Percentiles rank a stretch among this genome's conserved stretches.
Evolutionary conservation across 2,888 invertebrate species (phyloP).

Genomic region (Encarsia formosa): DNA sequence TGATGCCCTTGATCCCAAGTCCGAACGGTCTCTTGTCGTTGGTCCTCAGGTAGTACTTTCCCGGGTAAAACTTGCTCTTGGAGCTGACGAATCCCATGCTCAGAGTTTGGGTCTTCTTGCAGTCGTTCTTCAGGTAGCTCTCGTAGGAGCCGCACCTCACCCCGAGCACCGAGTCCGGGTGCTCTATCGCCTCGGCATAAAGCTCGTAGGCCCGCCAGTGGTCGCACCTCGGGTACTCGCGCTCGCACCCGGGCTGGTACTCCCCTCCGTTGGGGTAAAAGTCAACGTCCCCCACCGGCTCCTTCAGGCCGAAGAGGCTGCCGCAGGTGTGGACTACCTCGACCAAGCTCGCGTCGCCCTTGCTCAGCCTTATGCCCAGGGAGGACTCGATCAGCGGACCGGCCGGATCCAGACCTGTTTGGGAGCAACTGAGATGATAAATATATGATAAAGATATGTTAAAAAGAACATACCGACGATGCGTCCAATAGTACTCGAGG

Average conservation of each 20-base stretch:
- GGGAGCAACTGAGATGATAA: too few species aligned
- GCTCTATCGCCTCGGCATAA: constrained; percentile 27
- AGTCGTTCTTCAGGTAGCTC: background rate
- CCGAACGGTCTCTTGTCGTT: background rate
- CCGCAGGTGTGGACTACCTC: constrained; percentile 33
- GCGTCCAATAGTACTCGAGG: constrained; percentile 7
- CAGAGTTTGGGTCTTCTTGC: background rate
- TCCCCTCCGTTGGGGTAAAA: constrained; percentile 32
- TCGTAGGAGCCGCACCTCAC: background rate
- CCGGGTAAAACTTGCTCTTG: background rate
- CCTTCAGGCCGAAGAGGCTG: constrained; percentile 23
- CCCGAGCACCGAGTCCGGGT: background rate
- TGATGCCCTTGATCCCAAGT: background rate
- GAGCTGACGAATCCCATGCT: background rate
- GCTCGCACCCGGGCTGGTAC: constrained; percentile 27
- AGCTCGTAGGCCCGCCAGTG: constrained; percentile 25
- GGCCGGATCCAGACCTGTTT: constrained; percentile 34
- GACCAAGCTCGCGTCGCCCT: constrained; percentile 27
- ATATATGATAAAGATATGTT: too few species aligned
- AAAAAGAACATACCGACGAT: constrained; percentile 9
- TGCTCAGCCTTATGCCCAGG: constrained; percentile 6
- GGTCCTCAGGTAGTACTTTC: background rate
- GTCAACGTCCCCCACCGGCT: constrained; percentile 27
- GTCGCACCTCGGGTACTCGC: constrained; percentile 20
- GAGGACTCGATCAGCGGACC: constrained; percentile 26